Evolutionary conservation across 2,113 vertebrate species (phyloP).

Genomic region (Ranitomeya imitator): DNA sequence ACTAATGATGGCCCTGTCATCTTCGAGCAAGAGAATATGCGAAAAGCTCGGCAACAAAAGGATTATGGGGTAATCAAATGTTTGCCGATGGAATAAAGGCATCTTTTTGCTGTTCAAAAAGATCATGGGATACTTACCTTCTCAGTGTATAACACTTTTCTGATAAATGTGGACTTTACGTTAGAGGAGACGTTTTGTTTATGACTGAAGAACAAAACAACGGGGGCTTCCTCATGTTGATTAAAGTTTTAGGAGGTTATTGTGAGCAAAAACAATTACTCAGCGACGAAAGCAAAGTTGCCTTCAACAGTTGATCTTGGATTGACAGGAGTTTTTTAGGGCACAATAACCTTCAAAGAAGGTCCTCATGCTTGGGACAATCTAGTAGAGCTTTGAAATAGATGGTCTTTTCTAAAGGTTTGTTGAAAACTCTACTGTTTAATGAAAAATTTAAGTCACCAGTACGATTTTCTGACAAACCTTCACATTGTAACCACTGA

Average conservation of each 20-base stretch:
- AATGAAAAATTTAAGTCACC: too few species aligned
- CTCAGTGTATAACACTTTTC: background rate
- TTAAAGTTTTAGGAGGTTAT: background rate
- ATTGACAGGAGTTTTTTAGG: background rate
- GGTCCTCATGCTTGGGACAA: background rate
- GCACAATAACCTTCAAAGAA: background rate
- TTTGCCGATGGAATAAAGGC: background rate
- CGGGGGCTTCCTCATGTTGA: background rate
- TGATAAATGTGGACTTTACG: background rate
- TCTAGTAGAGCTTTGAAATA: background rate
- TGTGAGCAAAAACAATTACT: background rate
- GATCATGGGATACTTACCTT: background rate
- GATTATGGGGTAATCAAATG: slow-evolving; percentile 4
- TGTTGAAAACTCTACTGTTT: too few species aligned
- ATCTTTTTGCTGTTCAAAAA: slow-evolving; percentile 6
- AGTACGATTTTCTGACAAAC: too few species aligned
- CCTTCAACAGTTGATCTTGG: background rate
- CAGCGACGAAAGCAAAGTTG: background rate
- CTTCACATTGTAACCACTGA: too few species aligned
- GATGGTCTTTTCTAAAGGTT: too few species aligned
- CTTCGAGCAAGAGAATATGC: background rate
- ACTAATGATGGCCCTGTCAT: slow-evolving; percentile 35
- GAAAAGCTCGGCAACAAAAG: background rate
- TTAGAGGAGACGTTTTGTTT: slow-evolving; percentile 2
- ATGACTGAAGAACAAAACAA: background rate